These are phyloP conservation scores for Liopterus haemorrhoidalis DNA, from an alignment of 2,888 invertebrate species.

Conservation along the genomic window DNA sequence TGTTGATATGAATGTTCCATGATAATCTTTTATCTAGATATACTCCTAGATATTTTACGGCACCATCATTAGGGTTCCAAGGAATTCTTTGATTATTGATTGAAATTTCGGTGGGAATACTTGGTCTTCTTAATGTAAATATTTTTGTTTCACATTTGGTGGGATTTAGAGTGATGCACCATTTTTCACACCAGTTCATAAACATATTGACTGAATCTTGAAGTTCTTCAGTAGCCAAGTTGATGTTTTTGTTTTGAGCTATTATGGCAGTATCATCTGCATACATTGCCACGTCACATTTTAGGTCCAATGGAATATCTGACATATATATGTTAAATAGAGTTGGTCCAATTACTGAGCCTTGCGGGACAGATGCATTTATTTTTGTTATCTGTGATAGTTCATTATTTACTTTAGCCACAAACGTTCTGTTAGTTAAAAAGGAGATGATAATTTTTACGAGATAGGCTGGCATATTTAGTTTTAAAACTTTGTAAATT, in stretches of 20 bases:
- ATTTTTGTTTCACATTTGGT: not conserved
- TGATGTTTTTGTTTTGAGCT: slow-evolving; percentile 3
- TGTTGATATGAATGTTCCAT: no score
- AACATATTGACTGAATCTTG: not conserved
- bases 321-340: slow-evolving; percentile 3
- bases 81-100: no score
- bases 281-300: slow-evolving; percentile 39
- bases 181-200: slow-evolving; percentile 1
- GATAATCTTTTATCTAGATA: no score
- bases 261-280: slow-evolving; percentile 27
- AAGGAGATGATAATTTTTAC: slow-evolving; percentile 30
- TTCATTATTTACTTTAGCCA: slow-evolving; percentile 23
- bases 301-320: slow-evolving; percentile 12
- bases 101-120: no score
- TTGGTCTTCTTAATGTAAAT: no score
- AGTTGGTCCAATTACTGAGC: slow-evolving; percentile 1
- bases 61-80: no score
- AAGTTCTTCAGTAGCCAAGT: slow-evolving; percentile 1
- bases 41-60: no score
- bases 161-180: not conserved
- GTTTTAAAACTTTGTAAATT: slow-evolving; percentile 2
- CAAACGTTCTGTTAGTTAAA: slow-evolving; percentile 28
- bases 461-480: slow-evolving; percentile 5
- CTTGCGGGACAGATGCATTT: not conserved
- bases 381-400: slow-evolving; percentile 5